A percentile compares a stretch with the other conserved stretches of the same genome.
Evolutionary conservation across 2,113 vertebrate genomes (phyloP).

Genomic region (Empidonax alnorum): DNA sequence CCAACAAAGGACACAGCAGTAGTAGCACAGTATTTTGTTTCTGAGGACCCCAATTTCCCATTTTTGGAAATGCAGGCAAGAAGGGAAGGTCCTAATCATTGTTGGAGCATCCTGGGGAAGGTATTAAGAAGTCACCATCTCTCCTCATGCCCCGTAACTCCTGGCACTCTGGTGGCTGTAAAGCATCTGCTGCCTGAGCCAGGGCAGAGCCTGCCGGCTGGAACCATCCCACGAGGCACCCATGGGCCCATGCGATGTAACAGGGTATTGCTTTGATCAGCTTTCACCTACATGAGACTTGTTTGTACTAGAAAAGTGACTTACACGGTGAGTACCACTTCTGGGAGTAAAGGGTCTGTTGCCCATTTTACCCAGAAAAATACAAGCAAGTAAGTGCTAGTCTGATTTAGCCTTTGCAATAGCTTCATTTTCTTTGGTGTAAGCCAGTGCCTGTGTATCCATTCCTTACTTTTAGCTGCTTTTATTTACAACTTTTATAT

Average conservation of each 20-base stretch:
- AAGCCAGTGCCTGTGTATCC: neutral
- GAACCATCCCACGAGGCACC: neutral
- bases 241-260: rapidly evolving
- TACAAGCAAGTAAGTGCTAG: neutral
- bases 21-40: neutral
- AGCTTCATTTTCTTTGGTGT: neutral
- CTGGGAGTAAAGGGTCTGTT: neutral
- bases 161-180: neutral
- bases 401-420: neutral
- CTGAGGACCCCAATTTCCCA: neutral
- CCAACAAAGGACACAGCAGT: neutral
- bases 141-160: neutral
- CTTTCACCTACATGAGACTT: neutral
- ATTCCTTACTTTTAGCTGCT: neutral
- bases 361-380: neutral
- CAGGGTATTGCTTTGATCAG: neutral
- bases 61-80: neutral
- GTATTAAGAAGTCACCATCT: neutral
- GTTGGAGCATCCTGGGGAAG: neutral
- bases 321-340: neutral
- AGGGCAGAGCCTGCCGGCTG: neutral
- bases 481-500: neutral
- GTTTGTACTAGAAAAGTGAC: neutral
- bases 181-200: neutral
- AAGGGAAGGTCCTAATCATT: neutral